These are phyloP conservation scores for Myotis yumanensis DNA, from an alignment of 2,113 vertebrate species.

Conservation along the genomic window DNA sequence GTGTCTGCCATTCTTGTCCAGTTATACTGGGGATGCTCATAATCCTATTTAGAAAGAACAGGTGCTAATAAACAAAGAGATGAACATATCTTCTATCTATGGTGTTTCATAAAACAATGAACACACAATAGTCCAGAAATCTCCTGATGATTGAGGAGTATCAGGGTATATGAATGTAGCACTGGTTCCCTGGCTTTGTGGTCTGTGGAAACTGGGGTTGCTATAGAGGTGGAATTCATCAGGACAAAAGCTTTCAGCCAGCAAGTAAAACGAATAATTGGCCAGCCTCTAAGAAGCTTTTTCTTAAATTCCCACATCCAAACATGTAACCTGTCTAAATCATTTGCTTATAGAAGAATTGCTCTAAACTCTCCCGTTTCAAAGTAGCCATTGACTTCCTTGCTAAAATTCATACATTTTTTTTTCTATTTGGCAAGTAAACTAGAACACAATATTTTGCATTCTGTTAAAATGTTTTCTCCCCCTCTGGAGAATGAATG, in stretches of 20 bases:
- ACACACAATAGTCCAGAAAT: background rate
- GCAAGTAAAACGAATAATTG: background rate
- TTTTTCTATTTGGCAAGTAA: conserved; percentile 72
- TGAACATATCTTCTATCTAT: background rate
- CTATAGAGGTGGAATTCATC: background rate
- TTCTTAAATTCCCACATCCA: conserved; percentile 30
- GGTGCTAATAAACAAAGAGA: conserved; percentile 18
- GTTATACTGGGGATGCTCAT: conserved; percentile 53
- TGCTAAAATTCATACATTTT: conserved; percentile 63
- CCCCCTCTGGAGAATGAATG: conserved; percentile 65
- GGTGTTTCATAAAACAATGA: conserved; percentile 30
- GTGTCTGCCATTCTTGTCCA: conserved; percentile 35
- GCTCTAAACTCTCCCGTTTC: conserved; percentile 17
- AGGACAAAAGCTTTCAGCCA: background rate
- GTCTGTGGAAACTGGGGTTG: background rate
- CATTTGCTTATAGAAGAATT: conserved; percentile 52
- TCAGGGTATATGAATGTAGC: background rate
- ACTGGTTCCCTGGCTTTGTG: background rate
- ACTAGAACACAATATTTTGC: conserved; percentile 76
- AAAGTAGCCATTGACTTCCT: conserved; percentile 62
- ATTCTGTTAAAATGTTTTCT: conserved; percentile 71
- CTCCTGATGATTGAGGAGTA: background rate
- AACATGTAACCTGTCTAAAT: conserved; percentile 24
- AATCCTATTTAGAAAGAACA: conserved; percentile 60
- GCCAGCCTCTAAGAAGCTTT: background rate